Percentiles rank a stretch among this genome's conserved stretches.
phyloP scores from a whole-genome alignment of 2,113 vertebrate genomes.

The Takifugu bimaculatus region DNA sequence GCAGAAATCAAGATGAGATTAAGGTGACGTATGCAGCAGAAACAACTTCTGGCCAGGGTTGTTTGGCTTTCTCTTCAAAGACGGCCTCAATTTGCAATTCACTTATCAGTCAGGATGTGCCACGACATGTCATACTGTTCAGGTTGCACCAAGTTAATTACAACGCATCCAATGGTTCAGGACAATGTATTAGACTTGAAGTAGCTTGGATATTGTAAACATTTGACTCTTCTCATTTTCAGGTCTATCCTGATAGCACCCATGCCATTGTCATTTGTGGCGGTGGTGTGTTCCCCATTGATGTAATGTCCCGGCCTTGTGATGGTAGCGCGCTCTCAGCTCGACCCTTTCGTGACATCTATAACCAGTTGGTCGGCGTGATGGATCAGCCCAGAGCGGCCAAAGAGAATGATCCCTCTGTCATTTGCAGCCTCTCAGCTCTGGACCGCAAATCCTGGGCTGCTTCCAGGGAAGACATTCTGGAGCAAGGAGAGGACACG shows the following conservation, averaged over 20 bases:
- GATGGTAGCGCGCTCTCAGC: conserved; percentile 45
- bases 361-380: conserved; percentile 63
- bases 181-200: no score
- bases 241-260: conserved; percentile 76
- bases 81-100: no score
- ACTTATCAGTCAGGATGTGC: no score
- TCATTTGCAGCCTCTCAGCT: conserved; percentile 67
- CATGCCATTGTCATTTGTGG: conserved; percentile 69
- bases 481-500: conserved; percentile 51
- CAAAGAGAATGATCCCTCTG: conserved; percentile 43
- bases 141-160: no score
- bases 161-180: no score
- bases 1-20: conserved; percentile 64
- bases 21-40: conserved; percentile 51
- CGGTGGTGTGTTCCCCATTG: conserved; percentile 70
- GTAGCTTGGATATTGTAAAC: not conserved
- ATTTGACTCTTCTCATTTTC: conserved; percentile 1
- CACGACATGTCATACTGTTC: not conserved
- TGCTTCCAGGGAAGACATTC: conserved; percentile 60
- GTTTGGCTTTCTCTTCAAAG: no score
- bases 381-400: conserved; percentile 46
- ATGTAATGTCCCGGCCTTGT: conserved; percentile 60
- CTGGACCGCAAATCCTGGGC: conserved; percentile 71
- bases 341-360: conserved; percentile 67
- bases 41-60: no score